A percentile compares a stretch with the other conserved stretches of the same genome.
phyloP scores from a whole-genome alignment of 1,140 invertebrate species.

The Ips nitidus region DNA sequence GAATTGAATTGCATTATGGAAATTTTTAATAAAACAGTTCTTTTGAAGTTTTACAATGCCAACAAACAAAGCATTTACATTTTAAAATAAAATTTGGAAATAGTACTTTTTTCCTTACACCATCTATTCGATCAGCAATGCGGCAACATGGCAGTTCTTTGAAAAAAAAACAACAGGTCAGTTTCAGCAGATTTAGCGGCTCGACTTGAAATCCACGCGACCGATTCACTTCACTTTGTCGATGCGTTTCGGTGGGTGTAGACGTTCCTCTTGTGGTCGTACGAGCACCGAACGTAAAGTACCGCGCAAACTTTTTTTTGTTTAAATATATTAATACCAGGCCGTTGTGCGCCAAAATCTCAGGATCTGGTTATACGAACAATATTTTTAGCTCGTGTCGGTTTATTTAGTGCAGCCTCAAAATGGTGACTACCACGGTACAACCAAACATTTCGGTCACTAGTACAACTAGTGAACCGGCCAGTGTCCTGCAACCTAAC shows the following conservation, averaged over 20 bases:
- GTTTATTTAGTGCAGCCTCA: neutral
- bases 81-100: too few species aligned
- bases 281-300: neutral
- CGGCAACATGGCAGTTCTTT: conserved; percentile 17
- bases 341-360: conserved; percentile 7
- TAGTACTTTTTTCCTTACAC: too few species aligned
- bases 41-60: too few species aligned
- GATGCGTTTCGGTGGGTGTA: neutral
- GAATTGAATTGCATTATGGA: too few species aligned
- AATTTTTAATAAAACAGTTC: too few species aligned
- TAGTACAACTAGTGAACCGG: conserved; percentile 17
- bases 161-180: conserved; percentile 30
- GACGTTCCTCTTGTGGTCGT: conserved; percentile 1
- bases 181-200: conserved; percentile 26
- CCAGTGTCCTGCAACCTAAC: conserved; percentile 24
- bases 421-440: conserved; percentile 16
- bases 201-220: conserved; percentile 20
- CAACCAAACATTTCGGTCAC: conserved; percentile 2
- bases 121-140: too few species aligned
- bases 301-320: neutral
- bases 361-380: neutral
- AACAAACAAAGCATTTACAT: too few species aligned
- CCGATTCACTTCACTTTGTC: conserved; percentile 22
- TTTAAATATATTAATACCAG: neutral
- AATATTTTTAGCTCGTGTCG: conserved; percentile 5